Evolutionary conservation across 2,888 invertebrate genomes (phyloP).

Genomic region (Nomada ferruginata): DNA sequence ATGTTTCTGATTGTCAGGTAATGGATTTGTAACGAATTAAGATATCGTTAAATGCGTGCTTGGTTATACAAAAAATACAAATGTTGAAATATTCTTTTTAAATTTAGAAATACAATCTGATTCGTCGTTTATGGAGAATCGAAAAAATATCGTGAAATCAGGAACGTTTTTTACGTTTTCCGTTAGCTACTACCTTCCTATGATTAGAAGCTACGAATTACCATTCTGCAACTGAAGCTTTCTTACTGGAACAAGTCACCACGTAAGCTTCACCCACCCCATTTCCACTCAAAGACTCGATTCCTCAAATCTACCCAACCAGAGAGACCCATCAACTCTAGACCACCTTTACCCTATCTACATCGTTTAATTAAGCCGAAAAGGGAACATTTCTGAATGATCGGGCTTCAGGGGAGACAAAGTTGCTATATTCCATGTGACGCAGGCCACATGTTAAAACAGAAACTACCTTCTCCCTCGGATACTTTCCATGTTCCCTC

Average conservation of each 20-base stretch:
- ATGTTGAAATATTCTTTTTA: too few species aligned
- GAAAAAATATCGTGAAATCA: too few species aligned
- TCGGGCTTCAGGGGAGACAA: background rate
- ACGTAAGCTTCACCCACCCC: background rate
- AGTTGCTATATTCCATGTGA: conserved; percentile 1
- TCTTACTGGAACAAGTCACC: background rate
- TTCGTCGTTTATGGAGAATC: too few species aligned
- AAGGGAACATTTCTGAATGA: conserved; percentile 9
- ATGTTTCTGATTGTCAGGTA: too few species aligned
- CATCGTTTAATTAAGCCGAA: conserved; percentile 27
- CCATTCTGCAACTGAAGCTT: background rate
- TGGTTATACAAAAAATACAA: too few species aligned
- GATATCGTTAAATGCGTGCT: too few species aligned
- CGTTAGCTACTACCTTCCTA: too few species aligned
- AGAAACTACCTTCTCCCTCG: background rate
- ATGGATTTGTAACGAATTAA: too few species aligned
- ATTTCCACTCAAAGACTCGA: background rate
- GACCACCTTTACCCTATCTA: background rate
- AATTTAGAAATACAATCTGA: too few species aligned
- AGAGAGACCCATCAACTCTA: background rate
- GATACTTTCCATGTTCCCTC: background rate
- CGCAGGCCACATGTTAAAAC: conserved; percentile 1
- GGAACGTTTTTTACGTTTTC: too few species aligned
- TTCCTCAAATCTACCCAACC: background rate
- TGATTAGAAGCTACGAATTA: background rate